Base-by-base conservation (phyloP, 2,888 invertebrate genomes). In the Morpho helenor region DNA sequence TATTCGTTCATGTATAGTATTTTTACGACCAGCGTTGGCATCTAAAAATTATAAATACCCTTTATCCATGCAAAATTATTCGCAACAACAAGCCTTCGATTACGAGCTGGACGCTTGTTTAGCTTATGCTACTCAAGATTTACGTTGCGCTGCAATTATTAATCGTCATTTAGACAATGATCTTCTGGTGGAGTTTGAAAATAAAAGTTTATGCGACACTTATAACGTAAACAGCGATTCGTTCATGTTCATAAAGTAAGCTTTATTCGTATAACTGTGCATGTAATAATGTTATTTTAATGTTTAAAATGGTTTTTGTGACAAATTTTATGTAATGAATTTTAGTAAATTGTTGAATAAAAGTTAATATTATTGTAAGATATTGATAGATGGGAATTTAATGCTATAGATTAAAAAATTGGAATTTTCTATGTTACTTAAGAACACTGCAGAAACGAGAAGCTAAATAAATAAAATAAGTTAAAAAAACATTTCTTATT, bases 1-100 rank as follows among this genome's bases (percentile, higher is more conserved):
- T 10, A 61, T 81, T 43, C 68, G 66, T 3, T 79, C 81, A 0
- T 70, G 66, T 43, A 47, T 81, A 3, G 69, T 82, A 16, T 51
- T 76, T 31, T 56, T 82, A 55, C 74, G 69, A 42, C 49, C 62
- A 16, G 8, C 8, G 47, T 49, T 56, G 8, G n/a, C 22, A 22
- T 31, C 57, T 7, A 44, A 48, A 8, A 45, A 7, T 45, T 0
- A 22, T 22, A 49, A 9, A n/a, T 9, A 51, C 39, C 10, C 7
- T 10, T 23, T 42, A 8, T 7, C 52, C 60, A 31, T 75, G 42
- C 69, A 76, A 46, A 61, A 64, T 1, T 69, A 75, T 62, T 75
- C 80, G 1, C 62, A 68, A 31, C 68, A 69, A 16, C 71, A 70
- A 1, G 55, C 75, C 3, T 49, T 54, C 1, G 66, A 71, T 16